A percentile compares a stretch with the other conserved stretches of the same genome.
Conservation (phyloP, 2,888 invertebrate species). For the Hydrotaea diabolus region DNA sequence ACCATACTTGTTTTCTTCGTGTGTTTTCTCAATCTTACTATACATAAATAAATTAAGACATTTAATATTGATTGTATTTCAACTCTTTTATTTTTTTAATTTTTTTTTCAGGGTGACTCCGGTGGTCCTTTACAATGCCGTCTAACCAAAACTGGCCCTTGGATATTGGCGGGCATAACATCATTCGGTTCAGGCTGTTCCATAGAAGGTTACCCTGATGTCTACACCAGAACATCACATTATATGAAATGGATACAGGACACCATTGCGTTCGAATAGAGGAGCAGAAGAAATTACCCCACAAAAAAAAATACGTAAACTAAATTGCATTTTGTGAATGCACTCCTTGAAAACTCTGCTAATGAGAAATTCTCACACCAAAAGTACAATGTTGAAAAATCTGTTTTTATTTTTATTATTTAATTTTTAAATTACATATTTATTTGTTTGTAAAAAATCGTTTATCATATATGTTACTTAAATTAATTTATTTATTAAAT, state of each 20-base stretch:
- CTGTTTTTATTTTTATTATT: slow-evolving; percentile 52
- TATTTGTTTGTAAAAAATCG: slow-evolving; percentile 51
- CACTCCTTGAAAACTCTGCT: not conserved
- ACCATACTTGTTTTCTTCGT: too few species aligned
- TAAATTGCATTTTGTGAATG: slow-evolving; percentile 33
- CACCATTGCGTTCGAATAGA: slow-evolving; percentile 77
- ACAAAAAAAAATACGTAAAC: not conserved
- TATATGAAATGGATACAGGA: slow-evolving; percentile 91
- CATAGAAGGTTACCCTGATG: slow-evolving; percentile 92
- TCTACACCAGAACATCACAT: slow-evolving; percentile 91
- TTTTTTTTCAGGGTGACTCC: slow-evolving; percentile 88
- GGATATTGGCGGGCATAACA: slow-evolving; percentile 94
- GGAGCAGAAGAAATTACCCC: not conserved
- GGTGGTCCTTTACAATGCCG: slow-evolving; percentile 95
- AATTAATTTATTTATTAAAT: slow-evolving; percentile 56
- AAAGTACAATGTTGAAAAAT: slow-evolving; percentile 55
- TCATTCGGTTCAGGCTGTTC: slow-evolving; percentile 97
- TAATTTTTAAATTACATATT: slow-evolving; percentile 39
- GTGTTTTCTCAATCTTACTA: too few species aligned
- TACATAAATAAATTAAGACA: too few species aligned
- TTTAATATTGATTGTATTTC: not conserved
- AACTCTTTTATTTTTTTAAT: not conserved
- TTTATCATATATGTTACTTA: slow-evolving; percentile 54
- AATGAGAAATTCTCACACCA: slow-evolving; percentile 29
- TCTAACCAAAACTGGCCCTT: slow-evolving; percentile 86